Percentiles rank a stretch among this genome's conserved stretches.
Evolutionary conservation across 2,888 invertebrate genomes (phyloP).

Genomic region (Argyresthia albistria): DNA sequence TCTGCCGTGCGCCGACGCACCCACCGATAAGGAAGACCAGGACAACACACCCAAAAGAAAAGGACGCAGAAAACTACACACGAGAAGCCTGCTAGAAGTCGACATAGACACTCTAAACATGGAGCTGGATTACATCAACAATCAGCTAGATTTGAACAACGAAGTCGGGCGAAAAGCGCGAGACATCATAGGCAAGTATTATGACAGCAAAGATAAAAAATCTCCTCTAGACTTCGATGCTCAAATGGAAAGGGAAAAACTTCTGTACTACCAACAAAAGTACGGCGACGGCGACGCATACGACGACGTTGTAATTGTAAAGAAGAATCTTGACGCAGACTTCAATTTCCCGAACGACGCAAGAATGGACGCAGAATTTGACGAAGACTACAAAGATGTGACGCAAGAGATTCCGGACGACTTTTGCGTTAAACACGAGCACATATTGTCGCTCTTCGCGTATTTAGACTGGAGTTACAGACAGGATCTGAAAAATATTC

Average conservation of each 20-base stretch:
- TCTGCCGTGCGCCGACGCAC: constrained; percentile 79
- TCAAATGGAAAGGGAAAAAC: constrained; percentile 65
- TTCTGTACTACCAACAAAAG: constrained; percentile 58
- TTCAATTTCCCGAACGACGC: constrained; percentile 65
- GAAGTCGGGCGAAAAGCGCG: constrained; percentile 56
- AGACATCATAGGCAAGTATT: constrained; percentile 54
- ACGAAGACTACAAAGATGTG: constrained; percentile 54
- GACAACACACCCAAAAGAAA: constrained; percentile 10
- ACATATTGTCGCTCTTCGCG: constrained; percentile 84
- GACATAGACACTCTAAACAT: constrained; percentile 56
- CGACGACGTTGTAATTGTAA: constrained; percentile 61
- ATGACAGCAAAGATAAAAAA: constrained; percentile 42
- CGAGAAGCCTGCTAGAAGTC: constrained; percentile 40
- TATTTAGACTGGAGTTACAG: constrained; percentile 87
- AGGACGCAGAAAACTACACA: constrained; percentile 21
- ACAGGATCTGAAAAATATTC: constrained; percentile 73
- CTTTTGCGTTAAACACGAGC: constrained; percentile 77
- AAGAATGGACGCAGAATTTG: constrained; percentile 53
- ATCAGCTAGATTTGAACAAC: constrained; percentile 51
- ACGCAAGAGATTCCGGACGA: constrained; percentile 49
- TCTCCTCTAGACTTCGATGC: constrained; percentile 58
- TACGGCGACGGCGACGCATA: constrained; percentile 54
- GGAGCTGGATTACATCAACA: constrained; percentile 55
- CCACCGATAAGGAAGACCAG: constrained; percentile 8
- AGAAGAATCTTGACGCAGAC: constrained; percentile 64